These are phyloP conservation scores for Pocillopora grandis DNA, from an alignment of 92 coral and sea anemone species.

Conservation along the genomic window DNA sequence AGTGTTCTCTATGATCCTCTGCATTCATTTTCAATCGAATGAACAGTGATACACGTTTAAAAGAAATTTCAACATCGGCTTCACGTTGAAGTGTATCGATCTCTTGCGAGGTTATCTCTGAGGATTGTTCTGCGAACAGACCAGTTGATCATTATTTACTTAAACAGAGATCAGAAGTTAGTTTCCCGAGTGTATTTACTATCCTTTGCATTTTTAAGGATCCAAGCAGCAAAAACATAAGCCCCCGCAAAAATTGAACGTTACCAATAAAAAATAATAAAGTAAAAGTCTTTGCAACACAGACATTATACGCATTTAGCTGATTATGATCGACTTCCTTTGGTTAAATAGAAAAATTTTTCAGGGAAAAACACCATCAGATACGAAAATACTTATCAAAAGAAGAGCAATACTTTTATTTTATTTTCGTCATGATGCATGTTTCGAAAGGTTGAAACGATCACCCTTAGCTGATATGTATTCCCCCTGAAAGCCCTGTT, in stretches of 20 bases:
- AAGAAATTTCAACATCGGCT: too few relatives aligned
- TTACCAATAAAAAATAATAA: neutral
- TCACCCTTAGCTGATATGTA: neutral
- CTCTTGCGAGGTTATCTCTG: too few relatives aligned
- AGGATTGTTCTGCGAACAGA: neutral
- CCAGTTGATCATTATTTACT: neutral
- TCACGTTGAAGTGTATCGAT: too few relatives aligned
- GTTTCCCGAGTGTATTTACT: neutral
- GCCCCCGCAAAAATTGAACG: neutral
- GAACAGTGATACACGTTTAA: neutral
- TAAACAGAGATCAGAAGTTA: neutral
- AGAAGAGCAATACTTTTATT: neutral
- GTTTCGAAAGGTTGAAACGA: slow-evolving; percentile 4
- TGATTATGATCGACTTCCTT: neutral
- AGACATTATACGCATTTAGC: neutral
- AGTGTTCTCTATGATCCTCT: neutral
- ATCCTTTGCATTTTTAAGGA: neutral
- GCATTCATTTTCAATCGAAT: neutral
- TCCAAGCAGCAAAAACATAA: neutral
- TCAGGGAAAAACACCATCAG: neutral
- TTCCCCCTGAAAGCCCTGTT: slow-evolving; percentile 10
- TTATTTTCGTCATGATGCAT: neutral
- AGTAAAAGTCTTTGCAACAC: neutral
- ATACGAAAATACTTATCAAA: neutral
- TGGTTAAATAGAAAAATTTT: neutral